Evolutionary conservation across 1,140 invertebrate species (phyloP).

Genomic region (Yoshiicerus persimilis): DNA sequence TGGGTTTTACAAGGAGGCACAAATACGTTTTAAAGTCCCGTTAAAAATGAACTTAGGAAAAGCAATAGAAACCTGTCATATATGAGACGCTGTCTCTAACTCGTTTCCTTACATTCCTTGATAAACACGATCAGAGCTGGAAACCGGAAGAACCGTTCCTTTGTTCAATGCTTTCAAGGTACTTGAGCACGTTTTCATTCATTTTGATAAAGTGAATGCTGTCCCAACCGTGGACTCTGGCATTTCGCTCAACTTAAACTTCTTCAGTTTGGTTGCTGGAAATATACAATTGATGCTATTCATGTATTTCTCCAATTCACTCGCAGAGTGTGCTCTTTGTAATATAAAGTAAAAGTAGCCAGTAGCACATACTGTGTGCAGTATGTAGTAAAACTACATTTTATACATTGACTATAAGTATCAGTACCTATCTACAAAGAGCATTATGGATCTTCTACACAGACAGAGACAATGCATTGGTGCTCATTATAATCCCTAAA

Average conservation of each 20-base stretch:
- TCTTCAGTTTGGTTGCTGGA: neutral
- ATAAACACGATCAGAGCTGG: neutral
- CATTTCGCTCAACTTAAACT: neutral
- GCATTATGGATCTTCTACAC: no score
- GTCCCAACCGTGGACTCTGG: neutral
- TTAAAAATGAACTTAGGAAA: neutral
- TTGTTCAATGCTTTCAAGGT: neutral
- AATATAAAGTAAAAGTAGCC: neutral
- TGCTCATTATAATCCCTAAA: neutral
- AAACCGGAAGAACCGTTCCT: neutral
- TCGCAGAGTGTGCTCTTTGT: neutral
- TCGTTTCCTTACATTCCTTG: neutral
- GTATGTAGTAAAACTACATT: no score
- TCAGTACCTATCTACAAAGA: no score
- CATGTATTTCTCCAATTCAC: neutral
- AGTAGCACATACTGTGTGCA: neutral
- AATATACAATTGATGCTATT: neutral
- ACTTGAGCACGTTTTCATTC: constrained; percentile 29
- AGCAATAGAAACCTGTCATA: neutral
- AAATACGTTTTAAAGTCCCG: no score
- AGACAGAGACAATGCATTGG: no score
- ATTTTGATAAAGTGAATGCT: neutral
- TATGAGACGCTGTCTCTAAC: neutral
- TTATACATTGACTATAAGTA: no score
- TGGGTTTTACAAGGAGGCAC: no score